Conservation (phyloP, 2,113 vertebrate genomes). For the Embiotoca jacksoni region DNA sequence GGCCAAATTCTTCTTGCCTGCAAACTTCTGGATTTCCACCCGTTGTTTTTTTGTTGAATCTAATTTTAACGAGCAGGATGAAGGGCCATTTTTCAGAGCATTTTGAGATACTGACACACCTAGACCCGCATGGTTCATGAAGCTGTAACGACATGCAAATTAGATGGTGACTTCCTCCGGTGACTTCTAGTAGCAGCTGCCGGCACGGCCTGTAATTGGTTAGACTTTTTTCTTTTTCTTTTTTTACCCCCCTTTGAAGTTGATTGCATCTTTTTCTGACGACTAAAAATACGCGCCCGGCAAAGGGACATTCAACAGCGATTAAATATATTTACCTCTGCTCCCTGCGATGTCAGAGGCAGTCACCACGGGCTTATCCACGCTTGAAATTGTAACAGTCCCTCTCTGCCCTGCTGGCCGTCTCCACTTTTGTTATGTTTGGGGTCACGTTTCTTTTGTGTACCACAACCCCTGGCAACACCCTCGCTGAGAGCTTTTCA, state of each 20-base stretch:
- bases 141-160: not conserved
- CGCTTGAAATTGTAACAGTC: conserved; percentile 43
- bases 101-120: not conserved
- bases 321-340: conserved; percentile 16
- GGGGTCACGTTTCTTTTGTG: conserved; percentile 9
- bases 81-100: no score
- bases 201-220: not conserved
- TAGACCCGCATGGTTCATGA: conserved; percentile 2
- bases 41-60: no score
- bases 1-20: no score
- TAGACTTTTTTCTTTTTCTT: not conserved
- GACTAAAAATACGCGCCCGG: not conserved
- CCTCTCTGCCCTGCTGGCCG: not conserved
- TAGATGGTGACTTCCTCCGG: not conserved
- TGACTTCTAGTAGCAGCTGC: not conserved
- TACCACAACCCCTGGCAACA: not conserved
- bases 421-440: conserved; percentile 2
- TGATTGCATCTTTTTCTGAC: not conserved
- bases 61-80: no score
- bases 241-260: not conserved
- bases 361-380: conserved; percentile 40
- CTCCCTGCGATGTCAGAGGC: not conserved
- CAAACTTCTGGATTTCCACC: no score
- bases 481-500: not conserved
- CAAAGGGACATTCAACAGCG: not conserved